A percentile compares a stretch with the other conserved stretches of the same genome.
Conservation (phyloP, 2,888 invertebrate genomes). For the Nipponacmea schrenckii region DNA sequence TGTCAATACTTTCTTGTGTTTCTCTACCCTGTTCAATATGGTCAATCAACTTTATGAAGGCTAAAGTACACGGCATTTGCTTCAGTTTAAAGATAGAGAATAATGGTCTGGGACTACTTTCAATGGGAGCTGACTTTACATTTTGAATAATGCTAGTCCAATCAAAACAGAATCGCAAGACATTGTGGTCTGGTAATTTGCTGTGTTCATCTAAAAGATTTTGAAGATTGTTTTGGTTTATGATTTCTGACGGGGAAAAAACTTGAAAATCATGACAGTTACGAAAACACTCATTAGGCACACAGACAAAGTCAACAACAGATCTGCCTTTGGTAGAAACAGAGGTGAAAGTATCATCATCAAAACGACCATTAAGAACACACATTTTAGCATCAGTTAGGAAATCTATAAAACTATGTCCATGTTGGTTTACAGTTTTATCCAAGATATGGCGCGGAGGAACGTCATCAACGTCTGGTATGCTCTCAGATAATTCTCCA, state of each 20-base stretch:
- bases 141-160: not conserved
- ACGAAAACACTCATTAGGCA: not conserved
- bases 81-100: not conserved
- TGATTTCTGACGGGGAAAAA: not conserved
- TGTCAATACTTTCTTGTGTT: not conserved
- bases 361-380: slow-evolving; percentile 2
- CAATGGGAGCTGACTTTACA: not conserved
- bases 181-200: not conserved
- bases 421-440: not conserved
- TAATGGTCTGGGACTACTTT: not conserved
- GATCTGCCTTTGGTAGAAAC: not conserved
- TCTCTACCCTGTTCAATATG: not conserved
- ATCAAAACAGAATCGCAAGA: not conserved
- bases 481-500: not conserved
- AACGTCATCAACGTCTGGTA: not conserved
- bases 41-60: not conserved
- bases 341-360: not conserved
- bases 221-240: not conserved
- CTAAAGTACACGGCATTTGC: not conserved
- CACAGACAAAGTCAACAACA: not conserved
- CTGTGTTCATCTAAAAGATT: not conserved
- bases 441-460: not conserved
- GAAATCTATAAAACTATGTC: not conserved
- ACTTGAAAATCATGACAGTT: not conserved
- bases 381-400: not conserved